Evolutionary conservation across 2,888 invertebrate species (phyloP), one percentile per base, ranked within the genome.

Genomic region (Prosapia bicincta): DNA sequence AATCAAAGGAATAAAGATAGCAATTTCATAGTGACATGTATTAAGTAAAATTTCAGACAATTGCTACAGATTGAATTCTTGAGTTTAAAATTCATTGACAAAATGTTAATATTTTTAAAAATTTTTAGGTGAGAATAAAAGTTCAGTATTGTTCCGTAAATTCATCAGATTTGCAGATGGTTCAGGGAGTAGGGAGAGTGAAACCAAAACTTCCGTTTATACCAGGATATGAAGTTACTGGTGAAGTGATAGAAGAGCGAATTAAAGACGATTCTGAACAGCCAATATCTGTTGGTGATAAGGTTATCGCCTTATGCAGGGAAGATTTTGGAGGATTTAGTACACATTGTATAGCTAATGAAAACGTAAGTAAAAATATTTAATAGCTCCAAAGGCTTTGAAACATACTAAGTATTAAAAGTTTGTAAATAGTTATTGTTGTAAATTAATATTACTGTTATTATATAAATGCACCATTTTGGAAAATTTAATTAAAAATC

Each of bases 111-210:
- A n/a, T n/a, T n/a, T n/a, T n/a, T n/a, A n/a, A n/a, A n/a, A n/a
- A 69, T 69, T 82, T 81, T 68, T 81, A 91, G 89, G 88, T 91
- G n/a, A 83, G 90, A 75, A 86, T 92, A 15, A 86, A 88, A 80
- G 89, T 91, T 0, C 86, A 89, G 79, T 88, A 88, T 79, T 90
- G 90, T 81, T 90, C 90, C 73, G 85, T 92, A n/a, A 92, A 92
- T 83, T 87, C 88, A 69, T 85, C 88, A 0, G 92, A 92, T 84
- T 84, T 88, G 65, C 83, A 88, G 65, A 85, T 88, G 78, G 86
- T 88, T 79, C 84, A 85, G 79, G 89, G 88, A 76, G 84, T 85
- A 54, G 86, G 87, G 77, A 85, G 85, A 3, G 82, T 81, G 0
- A 84, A 87, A 78, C 85, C 86, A 3, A 82, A 82, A 38, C 82